phyloP scores from a whole-genome alignment of 2,888 invertebrate genomes.

The Chaitophorus viminalis region DNA sequence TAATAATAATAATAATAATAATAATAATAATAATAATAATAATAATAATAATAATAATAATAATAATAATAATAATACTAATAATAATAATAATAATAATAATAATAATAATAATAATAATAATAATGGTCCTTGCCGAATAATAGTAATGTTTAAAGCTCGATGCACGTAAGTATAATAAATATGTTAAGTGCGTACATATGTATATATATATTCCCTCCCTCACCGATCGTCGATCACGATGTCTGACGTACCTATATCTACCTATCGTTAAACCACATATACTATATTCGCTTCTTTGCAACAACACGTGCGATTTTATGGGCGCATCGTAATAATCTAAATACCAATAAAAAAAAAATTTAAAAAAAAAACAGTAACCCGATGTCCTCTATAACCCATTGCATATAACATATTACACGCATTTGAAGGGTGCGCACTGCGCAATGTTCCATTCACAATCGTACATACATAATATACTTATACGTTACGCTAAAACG shows the following conservation, averaged over 20 bases:
- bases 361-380: constrained; percentile 18
- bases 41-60: constrained; percentile 43
- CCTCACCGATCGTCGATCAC: too few species aligned
- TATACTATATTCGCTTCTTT: constrained; percentile 41
- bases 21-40: too few species aligned
- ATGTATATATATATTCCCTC: neutral
- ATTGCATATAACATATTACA: neutral
- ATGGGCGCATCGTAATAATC: constrained; percentile 39
- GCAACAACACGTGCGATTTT: constrained; percentile 5
- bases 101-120: neutral
- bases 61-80: neutral
- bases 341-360: constrained; percentile 39
- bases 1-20: too few species aligned
- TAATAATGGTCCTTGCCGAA: neutral
- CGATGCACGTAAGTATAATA: neutral
- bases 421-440: neutral
- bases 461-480: neutral
- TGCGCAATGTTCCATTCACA: neutral
- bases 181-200: too few species aligned
- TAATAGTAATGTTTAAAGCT: constrained; percentile 38
- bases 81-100: constrained; percentile 43
- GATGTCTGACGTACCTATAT: too few species aligned
- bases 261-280: constrained; percentile 21
- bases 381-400: constrained; percentile 21
- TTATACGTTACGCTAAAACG: neutral